A percentile compares a stretch with the other conserved stretches of the same genome.
These are phyloP conservation scores for Lepus americanus DNA, from an alignment of 2,113 vertebrate genomes.

Conservation along the genomic window DNA sequence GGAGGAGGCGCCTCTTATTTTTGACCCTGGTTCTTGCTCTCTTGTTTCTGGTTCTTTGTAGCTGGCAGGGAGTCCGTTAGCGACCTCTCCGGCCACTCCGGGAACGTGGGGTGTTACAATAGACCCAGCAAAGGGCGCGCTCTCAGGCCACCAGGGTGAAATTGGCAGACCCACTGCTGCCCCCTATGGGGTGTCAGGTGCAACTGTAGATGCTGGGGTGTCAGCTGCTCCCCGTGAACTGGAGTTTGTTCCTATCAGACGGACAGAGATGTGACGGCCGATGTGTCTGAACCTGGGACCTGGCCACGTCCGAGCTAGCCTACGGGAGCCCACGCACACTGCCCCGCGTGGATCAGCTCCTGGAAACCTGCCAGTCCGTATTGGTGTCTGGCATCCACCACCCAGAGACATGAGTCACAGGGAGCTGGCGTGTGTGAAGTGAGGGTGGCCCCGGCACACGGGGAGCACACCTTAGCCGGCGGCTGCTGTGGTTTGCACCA, in stretches of 20 bases:
- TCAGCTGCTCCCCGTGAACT: neutral
- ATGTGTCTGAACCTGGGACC: neutral
- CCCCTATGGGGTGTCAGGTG: neutral
- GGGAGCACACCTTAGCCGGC: neutral
- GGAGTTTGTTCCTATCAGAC: neutral
- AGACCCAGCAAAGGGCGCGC: too few species aligned
- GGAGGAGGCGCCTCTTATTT: neutral
- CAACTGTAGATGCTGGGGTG: neutral
- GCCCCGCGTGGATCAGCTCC: neutral
- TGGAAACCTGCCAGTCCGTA: neutral
- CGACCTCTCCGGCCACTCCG: too few species aligned
- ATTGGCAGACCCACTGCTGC: too few species aligned
- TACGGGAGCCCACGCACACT: too few species aligned
- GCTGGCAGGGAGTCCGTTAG: too few species aligned
- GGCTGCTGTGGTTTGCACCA: neutral
- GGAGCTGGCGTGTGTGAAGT: neutral
- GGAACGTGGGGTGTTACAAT: too few species aligned
- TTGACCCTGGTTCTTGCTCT: neutral
- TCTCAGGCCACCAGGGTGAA: too few species aligned
- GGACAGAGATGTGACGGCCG: too few species aligned
- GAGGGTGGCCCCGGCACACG: neutral
- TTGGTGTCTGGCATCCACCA: neutral
- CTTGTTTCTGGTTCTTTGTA: neutral
- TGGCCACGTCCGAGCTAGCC: neutral
- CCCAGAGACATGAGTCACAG: neutral